Percentiles rank a stretch among this genome's conserved stretches.
Conservation (phyloP, 2,113 vertebrate genomes). For the Passer domesticus region DNA sequence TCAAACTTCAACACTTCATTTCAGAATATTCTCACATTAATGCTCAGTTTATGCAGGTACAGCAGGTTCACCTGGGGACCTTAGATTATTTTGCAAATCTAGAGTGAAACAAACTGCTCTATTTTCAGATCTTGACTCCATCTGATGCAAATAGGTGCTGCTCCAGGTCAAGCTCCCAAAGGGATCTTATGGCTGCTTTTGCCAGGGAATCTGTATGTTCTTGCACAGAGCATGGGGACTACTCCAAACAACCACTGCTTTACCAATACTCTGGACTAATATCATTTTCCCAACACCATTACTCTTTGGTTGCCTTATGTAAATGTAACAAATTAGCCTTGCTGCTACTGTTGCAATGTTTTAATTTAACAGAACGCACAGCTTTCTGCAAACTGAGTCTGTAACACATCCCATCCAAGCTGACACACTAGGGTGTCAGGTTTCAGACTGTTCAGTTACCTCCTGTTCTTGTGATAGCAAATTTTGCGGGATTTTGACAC, state of each 20-base stretch:
- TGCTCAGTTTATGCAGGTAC: background rate
- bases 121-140: background rate
- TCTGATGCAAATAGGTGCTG: background rate
- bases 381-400: background rate
- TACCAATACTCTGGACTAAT: background rate
- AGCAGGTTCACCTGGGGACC: background rate
- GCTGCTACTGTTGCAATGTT: background rate
- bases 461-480: conserved; percentile 2
- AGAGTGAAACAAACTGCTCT: background rate
- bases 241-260: background rate
- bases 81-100: background rate
- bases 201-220: background rate
- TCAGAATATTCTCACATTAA: background rate
- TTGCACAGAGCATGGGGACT: background rate
- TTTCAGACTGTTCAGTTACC: conserved; percentile 2
- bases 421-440: background rate
- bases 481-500: conserved; percentile 28
- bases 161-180: background rate
- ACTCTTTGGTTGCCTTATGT: background rate
- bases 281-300: background rate
- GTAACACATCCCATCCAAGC: background rate
- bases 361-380: background rate
- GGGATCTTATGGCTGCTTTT: background rate
- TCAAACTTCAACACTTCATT: background rate
- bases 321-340: background rate